phyloP scores from a whole-genome alignment of 2,797 vertebrate species.

The Gymnothorax reevesii region DNA sequence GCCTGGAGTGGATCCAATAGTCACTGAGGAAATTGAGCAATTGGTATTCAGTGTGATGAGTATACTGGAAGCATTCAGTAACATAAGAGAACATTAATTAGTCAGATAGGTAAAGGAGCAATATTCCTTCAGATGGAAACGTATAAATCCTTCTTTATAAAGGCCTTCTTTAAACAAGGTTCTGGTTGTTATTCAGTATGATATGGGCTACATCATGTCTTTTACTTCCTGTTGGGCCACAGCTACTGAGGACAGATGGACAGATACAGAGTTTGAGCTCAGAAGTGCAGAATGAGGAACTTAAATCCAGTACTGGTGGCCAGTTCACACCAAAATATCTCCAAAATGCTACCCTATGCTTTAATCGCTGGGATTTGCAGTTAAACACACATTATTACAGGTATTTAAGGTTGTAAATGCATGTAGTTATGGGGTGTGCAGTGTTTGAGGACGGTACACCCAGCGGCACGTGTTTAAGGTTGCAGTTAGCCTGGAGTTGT shows the following conservation, averaged over 20 bases:
- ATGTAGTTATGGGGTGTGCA: no score
- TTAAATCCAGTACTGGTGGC: not conserved
- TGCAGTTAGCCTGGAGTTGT: no score
- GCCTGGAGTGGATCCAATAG: slow-evolving; percentile 20
- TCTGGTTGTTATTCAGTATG: no score
- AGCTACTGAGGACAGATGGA: not conserved
- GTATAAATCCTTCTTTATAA: no score
- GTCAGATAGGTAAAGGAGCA: no score
- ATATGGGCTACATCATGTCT: not conserved
- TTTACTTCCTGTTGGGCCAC: not conserved
- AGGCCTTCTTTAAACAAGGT: no score
- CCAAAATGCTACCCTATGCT: not conserved
- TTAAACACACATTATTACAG: not conserved
- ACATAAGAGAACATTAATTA: no score
- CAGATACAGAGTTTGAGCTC: not conserved
- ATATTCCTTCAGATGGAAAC: no score
- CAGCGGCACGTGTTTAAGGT: no score
- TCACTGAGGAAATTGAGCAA: not conserved
- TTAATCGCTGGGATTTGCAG: not conserved
- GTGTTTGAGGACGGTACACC: no score
- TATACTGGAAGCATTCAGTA: not conserved
- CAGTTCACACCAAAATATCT: not conserved
- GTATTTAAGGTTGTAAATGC: not conserved
- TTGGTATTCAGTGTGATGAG: no score
- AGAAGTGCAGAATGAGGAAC: not conserved